Evolutionary conservation across 2,113 vertebrate species (phyloP).

Genomic region (Aepyceros melampus): DNA sequence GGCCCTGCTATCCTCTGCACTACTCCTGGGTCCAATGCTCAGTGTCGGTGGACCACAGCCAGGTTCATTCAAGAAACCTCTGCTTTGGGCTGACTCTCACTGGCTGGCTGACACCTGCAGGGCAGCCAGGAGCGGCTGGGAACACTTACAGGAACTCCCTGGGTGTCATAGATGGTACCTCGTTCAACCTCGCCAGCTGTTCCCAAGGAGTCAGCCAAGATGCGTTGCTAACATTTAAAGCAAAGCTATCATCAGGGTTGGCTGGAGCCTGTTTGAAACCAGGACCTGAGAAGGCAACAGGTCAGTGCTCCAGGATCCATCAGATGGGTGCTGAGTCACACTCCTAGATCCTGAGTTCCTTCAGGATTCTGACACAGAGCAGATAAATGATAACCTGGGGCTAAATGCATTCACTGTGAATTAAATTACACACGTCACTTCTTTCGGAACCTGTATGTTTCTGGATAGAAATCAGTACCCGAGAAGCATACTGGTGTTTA

Average conservation of each 20-base stretch:
- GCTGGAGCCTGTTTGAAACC: not conserved
- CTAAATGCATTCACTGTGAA: not conserved
- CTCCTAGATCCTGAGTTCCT: not conserved
- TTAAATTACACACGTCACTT: not conserved
- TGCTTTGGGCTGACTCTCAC: not conserved
- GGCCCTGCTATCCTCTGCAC: not conserved
- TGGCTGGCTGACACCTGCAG: not conserved
- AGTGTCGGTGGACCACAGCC: not conserved
- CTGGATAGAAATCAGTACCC: not conserved
- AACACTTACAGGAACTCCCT: not conserved
- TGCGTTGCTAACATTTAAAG: not conserved
- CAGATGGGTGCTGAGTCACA: not conserved
- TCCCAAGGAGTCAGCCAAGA: not conserved
- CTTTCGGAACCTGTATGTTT: not conserved
- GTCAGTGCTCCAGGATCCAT: not conserved
- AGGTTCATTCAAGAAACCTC: not conserved
- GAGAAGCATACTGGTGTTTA: not conserved
- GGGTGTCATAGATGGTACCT: not conserved
- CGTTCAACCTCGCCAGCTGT: not conserved
- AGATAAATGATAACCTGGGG: not conserved
- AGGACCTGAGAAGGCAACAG: not conserved
- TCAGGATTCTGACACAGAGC: not conserved
- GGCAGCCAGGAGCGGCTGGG: not conserved
- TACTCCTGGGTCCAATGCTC: not conserved
- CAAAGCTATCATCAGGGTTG: not conserved